These are phyloP conservation scores for Phoxinus dragarum DNA, from an alignment of 2,797 vertebrate genomes.

Conservation along the genomic window DNA sequence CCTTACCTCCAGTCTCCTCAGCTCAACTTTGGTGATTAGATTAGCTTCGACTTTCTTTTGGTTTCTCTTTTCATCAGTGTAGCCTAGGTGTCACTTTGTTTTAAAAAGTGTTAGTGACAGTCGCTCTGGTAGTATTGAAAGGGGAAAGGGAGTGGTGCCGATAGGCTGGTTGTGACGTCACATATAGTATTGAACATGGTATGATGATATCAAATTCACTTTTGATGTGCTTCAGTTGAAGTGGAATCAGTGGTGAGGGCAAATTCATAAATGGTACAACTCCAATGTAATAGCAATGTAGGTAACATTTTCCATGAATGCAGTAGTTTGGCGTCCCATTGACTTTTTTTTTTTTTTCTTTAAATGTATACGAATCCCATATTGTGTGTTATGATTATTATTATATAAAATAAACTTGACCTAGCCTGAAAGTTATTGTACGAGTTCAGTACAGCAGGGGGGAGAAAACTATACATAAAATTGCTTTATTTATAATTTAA, in stretches of 20 bases:
- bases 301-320: neutral
- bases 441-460: no score
- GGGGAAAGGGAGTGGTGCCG: neutral
- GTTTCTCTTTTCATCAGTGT: conserved; percentile 40
- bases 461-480: no score
- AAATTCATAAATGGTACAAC: neutral
- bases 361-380: neutral
- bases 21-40: conserved; percentile 50
- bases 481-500: no score
- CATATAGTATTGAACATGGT: neutral
- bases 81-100: conserved; percentile 6
- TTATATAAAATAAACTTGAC: neutral
- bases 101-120: conserved; percentile 22
- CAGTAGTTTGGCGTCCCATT: neutral
- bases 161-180: neutral
- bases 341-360: neutral
- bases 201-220: neutral
- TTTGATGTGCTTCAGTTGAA: conserved; percentile 1
- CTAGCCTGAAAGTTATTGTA: neutral
- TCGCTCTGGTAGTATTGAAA: conserved; percentile 1
- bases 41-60: conserved; percentile 44
- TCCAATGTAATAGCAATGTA: neutral
- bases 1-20: conserved; percentile 40
- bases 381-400: neutral
- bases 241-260: neutral